Evolutionary conservation across 2,888 invertebrate species (phyloP).

Genomic region (Cepaea hortensis): DNA sequence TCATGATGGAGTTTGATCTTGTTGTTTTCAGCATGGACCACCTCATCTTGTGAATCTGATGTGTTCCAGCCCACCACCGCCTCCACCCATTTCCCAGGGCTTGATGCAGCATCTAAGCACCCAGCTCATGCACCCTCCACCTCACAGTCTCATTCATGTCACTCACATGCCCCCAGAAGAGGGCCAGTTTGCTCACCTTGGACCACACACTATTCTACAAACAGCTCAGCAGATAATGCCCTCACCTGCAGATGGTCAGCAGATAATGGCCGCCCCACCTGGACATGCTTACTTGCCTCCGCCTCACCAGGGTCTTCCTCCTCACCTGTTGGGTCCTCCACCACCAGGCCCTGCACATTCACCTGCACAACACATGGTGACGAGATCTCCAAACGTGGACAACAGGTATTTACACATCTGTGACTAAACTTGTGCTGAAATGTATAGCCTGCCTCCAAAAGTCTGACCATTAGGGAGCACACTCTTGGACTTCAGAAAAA

Average conservation of each 20-base stretch:
- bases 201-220: slow-evolving; percentile 34
- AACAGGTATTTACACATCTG: slow-evolving; percentile 17
- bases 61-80: slow-evolving; percentile 56
- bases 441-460: no score
- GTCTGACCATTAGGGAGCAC: no score
- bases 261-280: slow-evolving; percentile 34
- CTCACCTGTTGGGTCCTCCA: slow-evolving; percentile 33
- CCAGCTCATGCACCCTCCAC: slow-evolving; percentile 32
- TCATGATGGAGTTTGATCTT: background rate
- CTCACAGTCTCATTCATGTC: slow-evolving; percentile 24
- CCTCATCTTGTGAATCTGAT: slow-evolving; percentile 73
- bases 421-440: background rate
- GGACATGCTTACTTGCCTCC: slow-evolving; percentile 43
- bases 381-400: slow-evolving; percentile 44
- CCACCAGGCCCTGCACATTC: slow-evolving; percentile 48
- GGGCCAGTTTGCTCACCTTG: slow-evolving; percentile 38
- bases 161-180: slow-evolving; percentile 41
- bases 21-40: slow-evolving; percentile 70
- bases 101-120: slow-evolving; percentile 26
- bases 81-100: slow-evolving; percentile 50
- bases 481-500: no score
- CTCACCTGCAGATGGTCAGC: slow-evolving; percentile 26
- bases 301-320: slow-evolving; percentile 36
- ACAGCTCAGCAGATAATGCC: slow-evolving; percentile 39
- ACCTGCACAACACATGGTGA: slow-evolving; percentile 39